Evolutionary conservation across 1,140 invertebrate genomes (phyloP).

Genomic region (Drosophila willistoni): DNA sequence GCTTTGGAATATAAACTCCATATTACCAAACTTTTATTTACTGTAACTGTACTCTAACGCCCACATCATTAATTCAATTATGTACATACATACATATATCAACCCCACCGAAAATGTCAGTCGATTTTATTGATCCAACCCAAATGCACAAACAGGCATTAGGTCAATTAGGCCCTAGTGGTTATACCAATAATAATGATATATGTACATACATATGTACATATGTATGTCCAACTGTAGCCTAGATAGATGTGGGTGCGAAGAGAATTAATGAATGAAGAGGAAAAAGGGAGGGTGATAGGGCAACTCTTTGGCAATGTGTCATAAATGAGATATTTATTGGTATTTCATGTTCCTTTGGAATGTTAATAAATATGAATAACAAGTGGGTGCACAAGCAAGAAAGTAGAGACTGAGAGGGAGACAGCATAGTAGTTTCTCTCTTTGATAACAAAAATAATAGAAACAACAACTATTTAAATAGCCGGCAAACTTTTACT

Average conservation of each 20-base stretch:
- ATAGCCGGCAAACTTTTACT: slow-evolving; percentile 10
- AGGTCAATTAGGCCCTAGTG: slow-evolving; percentile 53
- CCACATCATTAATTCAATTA: slow-evolving; percentile 49
- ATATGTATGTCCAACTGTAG: not conserved
- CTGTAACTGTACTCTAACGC: slow-evolving; percentile 45
- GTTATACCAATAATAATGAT: slow-evolving; percentile 42
- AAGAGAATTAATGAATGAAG: not conserved
- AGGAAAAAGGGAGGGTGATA: not conserved
- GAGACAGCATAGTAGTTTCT: not conserved
- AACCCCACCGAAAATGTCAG: slow-evolving; percentile 13
- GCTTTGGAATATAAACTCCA: too few species aligned
- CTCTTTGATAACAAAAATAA: not conserved
- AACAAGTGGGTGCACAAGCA: slow-evolving; percentile 15
- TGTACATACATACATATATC: too few species aligned
- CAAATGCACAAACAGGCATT: not conserved
- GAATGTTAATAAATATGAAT: slow-evolving; percentile 48
- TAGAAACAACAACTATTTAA: slow-evolving; percentile 1
- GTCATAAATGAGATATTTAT: slow-evolving; percentile 77
- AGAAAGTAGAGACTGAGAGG: not conserved
- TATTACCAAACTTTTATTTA: slow-evolving; percentile 13
- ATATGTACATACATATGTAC: slow-evolving; percentile 11
- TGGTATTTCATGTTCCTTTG: slow-evolving; percentile 33
- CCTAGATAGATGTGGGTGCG: not conserved
- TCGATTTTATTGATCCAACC: slow-evolving; percentile 48
- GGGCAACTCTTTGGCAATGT: slow-evolving; percentile 40